phyloP scores from a whole-genome alignment of 2,113 vertebrate genomes.

The Microtus richardsoni region DNA sequence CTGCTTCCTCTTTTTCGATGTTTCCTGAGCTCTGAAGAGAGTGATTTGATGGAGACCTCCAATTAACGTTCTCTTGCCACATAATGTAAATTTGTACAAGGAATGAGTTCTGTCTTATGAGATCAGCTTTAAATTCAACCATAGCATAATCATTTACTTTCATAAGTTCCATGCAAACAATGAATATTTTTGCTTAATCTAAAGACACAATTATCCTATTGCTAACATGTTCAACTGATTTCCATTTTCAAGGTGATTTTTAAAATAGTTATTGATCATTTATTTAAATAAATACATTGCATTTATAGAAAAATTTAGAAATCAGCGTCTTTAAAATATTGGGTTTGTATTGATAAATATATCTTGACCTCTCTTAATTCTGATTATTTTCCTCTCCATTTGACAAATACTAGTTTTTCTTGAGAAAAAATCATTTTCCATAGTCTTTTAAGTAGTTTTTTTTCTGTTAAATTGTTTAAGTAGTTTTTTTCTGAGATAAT shows the following conservation, averaged over 20 bases:
- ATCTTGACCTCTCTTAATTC: neutral
- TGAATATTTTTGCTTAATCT: neutral
- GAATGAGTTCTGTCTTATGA: neutral
- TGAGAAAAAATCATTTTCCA: slow-evolving; percentile 23
- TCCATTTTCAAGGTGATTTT: neutral
- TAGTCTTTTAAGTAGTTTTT: slow-evolving; percentile 73
- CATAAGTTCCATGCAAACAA: neutral
- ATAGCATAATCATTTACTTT: neutral
- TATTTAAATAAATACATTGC: neutral
- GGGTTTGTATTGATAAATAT: neutral
- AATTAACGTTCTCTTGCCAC: neutral
- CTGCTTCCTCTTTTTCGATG: neutral
- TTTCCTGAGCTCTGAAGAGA: neutral
- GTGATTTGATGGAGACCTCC: neutral
- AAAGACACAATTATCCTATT: neutral
- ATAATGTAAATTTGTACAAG: neutral
- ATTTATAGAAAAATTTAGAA: neutral
- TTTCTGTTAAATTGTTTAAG: slow-evolving; percentile 70
- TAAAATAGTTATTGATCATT: neutral
- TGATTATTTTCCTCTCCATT: neutral
- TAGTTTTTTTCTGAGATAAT: slow-evolving; percentile 64
- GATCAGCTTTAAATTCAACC: neutral
- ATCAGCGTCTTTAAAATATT: neutral
- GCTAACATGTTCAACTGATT: neutral
- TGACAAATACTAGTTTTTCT: neutral